These are phyloP conservation scores for Macroglossus sobrinus DNA, from an alignment of 2,113 vertebrate species.

Conservation along the genomic window DNA sequence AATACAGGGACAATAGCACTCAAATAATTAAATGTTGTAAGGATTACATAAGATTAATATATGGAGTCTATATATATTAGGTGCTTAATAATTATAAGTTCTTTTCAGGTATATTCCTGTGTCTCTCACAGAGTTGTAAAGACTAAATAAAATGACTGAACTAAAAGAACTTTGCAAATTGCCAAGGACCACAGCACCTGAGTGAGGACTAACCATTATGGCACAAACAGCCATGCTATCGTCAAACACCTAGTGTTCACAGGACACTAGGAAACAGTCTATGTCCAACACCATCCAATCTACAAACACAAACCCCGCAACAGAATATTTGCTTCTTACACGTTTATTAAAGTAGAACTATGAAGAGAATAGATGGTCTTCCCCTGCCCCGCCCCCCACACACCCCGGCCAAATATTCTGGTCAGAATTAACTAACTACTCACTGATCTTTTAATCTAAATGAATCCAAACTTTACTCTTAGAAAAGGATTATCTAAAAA, in stretches of 20 bases:
- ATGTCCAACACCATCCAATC: constrained; percentile 39
- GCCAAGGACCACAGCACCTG: background rate
- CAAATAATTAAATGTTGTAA: background rate
- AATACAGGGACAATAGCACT: background rate
- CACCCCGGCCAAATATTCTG: background rate
- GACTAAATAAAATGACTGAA: background rate
- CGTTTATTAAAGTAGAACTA: constrained; percentile 50
- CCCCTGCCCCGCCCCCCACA: background rate
- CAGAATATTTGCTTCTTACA: constrained; percentile 47
- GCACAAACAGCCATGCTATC: constrained; percentile 62
- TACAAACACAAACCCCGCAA: constrained; percentile 42
- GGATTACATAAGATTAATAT: background rate
- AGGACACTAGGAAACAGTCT: constrained; percentile 12
- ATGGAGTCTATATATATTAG: background rate
- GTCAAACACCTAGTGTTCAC: constrained; percentile 56
- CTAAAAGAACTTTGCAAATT: background rate
- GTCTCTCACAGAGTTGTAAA: background rate
- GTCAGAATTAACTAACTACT: background rate
- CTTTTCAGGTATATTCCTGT: background rate
- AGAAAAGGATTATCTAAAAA: constrained; percentile 22
- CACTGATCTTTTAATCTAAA: background rate
- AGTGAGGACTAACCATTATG: background rate
- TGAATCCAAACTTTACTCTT: background rate
- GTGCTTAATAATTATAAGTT: background rate
- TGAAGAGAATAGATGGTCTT: constrained; percentile 42